A percentile compares a stretch with the other conserved stretches of the same genome.
phyloP scores from a whole-genome alignment of 2,113 vertebrate species.

The Malurus cyaneus region DNA sequence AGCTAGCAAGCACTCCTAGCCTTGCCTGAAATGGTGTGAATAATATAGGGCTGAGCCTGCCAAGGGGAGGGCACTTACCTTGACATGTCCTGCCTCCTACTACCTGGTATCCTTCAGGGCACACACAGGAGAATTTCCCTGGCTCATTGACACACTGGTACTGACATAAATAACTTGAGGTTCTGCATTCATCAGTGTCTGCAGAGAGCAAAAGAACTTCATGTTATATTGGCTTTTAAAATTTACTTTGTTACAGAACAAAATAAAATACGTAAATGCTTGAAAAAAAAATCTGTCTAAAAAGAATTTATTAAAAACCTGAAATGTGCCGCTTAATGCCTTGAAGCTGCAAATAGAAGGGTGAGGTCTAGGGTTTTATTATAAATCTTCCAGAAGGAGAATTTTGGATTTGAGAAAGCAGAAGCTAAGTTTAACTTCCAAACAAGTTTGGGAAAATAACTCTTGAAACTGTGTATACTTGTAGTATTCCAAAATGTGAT shows the following conservation, averaged over 20 bases:
- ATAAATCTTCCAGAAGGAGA: not conserved
- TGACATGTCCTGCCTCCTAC: conserved; percentile 88
- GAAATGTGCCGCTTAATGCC: not conserved
- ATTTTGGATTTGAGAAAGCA: not conserved
- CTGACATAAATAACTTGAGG: conserved; percentile 89
- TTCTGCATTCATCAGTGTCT: conserved; percentile 94
- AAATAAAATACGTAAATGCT: not conserved
- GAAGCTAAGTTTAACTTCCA: not conserved
- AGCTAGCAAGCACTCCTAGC: not conserved
- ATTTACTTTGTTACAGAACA: not conserved
- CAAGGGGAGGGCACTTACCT: conserved; percentile 74
- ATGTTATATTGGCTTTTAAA: not conserved
- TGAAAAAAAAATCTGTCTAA: not conserved
- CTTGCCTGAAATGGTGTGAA: not conserved
- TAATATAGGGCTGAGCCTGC: not conserved
- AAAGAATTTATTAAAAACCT: not conserved
- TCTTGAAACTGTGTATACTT: not conserved
- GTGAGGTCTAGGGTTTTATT: not conserved
- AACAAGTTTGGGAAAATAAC: not conserved
- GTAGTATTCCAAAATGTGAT: not conserved
- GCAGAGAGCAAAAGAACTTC: not conserved
- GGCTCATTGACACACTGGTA: conserved; percentile 92
- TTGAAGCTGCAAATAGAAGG: not conserved
- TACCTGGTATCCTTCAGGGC: conserved; percentile 92
- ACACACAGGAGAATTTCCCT: conserved; percentile 89